Percentiles rank a stretch among this genome's conserved stretches.
These are phyloP conservation scores for Tenebrio molitor DNA, from an alignment of 1,140 invertebrate genomes.

Conservation along the genomic window DNA sequence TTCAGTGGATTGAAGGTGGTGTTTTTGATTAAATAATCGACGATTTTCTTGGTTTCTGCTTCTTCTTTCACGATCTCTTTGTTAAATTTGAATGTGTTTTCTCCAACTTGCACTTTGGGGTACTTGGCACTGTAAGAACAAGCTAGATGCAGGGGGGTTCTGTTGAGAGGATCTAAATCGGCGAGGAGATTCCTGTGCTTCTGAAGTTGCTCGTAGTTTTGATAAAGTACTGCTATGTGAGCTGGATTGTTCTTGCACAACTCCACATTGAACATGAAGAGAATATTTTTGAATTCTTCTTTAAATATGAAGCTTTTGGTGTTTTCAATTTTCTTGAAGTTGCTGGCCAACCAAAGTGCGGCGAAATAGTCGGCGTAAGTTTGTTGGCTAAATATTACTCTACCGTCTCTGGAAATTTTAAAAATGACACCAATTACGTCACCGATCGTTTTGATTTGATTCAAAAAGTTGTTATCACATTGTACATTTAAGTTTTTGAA, in stretches of 20 bases:
- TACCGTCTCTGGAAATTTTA: not conserved
- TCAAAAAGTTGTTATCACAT: not conserved
- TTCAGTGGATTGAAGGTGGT: not conserved
- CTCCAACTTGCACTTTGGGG: not conserved
- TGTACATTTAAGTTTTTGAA: not conserved
- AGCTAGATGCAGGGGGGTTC: not conserved
- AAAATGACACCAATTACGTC: conserved; percentile 8
- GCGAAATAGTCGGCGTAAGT: conserved; percentile 13
- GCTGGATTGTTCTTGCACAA: conserved; percentile 3
- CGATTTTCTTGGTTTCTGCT: not conserved
- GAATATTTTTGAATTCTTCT: conserved; percentile 4
- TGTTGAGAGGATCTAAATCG: not conserved
- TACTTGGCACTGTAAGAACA: not conserved
- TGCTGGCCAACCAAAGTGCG: conserved; percentile 1
- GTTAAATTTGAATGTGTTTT: not conserved
- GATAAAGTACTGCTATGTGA: not conserved
- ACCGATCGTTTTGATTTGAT: not conserved
- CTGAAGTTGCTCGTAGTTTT: not conserved
- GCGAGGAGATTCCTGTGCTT: not conserved
- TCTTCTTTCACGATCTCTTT: not conserved
- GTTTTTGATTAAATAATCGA: not conserved
- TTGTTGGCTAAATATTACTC: conserved; percentile 5
- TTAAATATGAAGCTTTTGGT: not conserved
- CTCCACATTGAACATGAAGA: conserved; percentile 19
- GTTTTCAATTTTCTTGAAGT: not conserved